phyloP scores from a whole-genome alignment of 1,140 invertebrate genomes.

The Nylanderia fulva region DNA sequence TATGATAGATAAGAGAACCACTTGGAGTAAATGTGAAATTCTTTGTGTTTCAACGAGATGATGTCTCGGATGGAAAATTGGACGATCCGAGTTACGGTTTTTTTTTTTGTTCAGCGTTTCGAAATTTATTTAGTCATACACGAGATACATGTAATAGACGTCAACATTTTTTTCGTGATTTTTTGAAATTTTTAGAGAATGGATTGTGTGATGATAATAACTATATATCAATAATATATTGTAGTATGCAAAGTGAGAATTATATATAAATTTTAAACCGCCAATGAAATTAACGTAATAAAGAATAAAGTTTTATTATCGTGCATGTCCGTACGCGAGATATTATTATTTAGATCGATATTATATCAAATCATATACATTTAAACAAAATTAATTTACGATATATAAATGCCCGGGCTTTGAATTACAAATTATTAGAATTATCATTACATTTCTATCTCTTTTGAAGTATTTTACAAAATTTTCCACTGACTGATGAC shows the following conservation, averaged over 20 bases:
- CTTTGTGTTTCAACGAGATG: background rate
- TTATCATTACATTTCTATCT: constrained; percentile 17
- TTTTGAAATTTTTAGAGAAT: background rate
- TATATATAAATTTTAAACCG: constrained; percentile 5
- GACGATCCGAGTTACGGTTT: background rate
- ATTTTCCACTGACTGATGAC: constrained; percentile 22
- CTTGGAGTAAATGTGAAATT: background rate
- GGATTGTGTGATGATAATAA: no score
- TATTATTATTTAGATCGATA: constrained; percentile 2
- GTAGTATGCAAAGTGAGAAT: no score
- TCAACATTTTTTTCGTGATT: background rate
- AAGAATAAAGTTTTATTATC: constrained; percentile 2
- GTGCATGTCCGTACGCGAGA: background rate
- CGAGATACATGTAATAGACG: no score
- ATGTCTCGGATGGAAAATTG: background rate
- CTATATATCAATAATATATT: no score
- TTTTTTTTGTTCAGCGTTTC: background rate
- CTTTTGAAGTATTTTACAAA: constrained; percentile 33
- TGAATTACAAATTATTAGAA: constrained; percentile 51
- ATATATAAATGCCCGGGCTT: constrained; percentile 12
- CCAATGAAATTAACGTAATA: no score
- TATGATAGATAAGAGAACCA: background rate
- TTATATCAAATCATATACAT: constrained; percentile 39
- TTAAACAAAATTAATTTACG: constrained; percentile 36
- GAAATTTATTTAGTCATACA: background rate